phyloP scores from a whole-genome alignment of 92 coral and sea anemone species.

The Porites divaricata region DNA sequence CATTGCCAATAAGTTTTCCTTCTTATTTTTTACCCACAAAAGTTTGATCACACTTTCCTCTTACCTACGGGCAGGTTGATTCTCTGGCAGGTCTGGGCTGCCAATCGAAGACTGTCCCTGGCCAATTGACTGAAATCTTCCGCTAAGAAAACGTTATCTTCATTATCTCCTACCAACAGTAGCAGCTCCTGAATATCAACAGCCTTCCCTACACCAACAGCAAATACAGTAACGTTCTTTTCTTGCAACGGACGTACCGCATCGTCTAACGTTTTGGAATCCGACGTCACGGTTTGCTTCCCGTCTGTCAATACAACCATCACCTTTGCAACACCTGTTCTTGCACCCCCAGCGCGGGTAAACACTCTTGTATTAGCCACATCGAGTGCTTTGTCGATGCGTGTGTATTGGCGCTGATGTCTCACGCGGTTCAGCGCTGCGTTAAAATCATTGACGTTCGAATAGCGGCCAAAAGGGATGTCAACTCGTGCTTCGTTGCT shows the following conservation, averaged over 20 bases:
- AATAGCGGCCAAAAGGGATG: constrained; percentile 51
- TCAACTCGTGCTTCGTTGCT: constrained; percentile 60
- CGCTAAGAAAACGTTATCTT: constrained; percentile 56
- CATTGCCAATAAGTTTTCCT: too few species aligned
- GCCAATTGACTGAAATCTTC: constrained; percentile 67
- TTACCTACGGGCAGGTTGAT: constrained; percentile 25
- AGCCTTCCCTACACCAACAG: constrained; percentile 67
- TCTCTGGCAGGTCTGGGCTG: constrained; percentile 62
- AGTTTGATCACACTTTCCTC: not conserved
- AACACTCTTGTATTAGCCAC: constrained; percentile 60
- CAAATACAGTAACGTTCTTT: constrained; percentile 72
- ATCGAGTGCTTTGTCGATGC: constrained; percentile 76
- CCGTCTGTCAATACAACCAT: constrained; percentile 83
- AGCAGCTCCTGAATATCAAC: constrained; percentile 53
- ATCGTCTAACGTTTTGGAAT: constrained; percentile 55
- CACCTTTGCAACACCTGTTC: constrained; percentile 72
- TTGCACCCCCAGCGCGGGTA: constrained; percentile 50
- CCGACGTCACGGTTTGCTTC: constrained; percentile 65
- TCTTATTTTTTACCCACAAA: not conserved
- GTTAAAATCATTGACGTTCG: constrained; percentile 57
- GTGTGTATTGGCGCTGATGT: constrained; percentile 56
- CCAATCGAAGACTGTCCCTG: constrained; percentile 47
- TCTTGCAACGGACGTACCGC: constrained; percentile 68
- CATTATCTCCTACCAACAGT: constrained; percentile 61
- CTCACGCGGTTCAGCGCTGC: constrained; percentile 52